These are phyloP conservation scores for Nymphalis urticae DNA, from an alignment of 2,888 invertebrate genomes.

Conservation along the genomic window DNA sequence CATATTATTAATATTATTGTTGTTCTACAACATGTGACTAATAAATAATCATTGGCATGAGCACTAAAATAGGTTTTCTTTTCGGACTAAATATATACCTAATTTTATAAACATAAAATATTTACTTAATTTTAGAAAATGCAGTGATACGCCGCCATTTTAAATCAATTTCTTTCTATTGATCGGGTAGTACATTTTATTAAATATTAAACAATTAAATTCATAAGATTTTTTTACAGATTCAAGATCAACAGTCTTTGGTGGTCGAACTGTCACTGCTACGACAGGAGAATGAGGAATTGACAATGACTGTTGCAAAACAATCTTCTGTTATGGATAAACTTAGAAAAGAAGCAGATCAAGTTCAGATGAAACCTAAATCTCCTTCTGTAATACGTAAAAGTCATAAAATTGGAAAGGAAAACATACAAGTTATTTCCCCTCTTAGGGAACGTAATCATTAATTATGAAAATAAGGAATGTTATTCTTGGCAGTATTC, in stretches of 20 bases:
- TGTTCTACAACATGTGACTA: too few relatives aligned
- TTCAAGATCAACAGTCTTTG: slow-evolving; percentile 74
- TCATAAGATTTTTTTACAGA: slow-evolving; percentile 46
- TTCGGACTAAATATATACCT: too few relatives aligned
- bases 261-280: slow-evolving; percentile 73
- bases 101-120: too few relatives aligned
- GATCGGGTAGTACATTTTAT: not conserved
- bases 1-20: too few relatives aligned
- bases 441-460: slow-evolving; percentile 74
- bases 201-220: not conserved
- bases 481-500: not conserved
- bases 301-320: slow-evolving; percentile 69
- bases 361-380: slow-evolving; percentile 60
- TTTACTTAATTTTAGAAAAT: too few relatives aligned
- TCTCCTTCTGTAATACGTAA: slow-evolving; percentile 69
- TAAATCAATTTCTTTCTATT: too few relatives aligned
- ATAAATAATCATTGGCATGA: too few relatives aligned
- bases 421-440: slow-evolving; percentile 71
- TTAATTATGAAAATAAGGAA: slow-evolving; percentile 38
- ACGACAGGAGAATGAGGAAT: slow-evolving; percentile 75
- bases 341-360: slow-evolving; percentile 69
- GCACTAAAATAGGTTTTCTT: too few relatives aligned
- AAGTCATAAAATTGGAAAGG: slow-evolving; percentile 69
- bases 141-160: too few relatives aligned
- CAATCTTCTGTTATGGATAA: slow-evolving; percentile 73